Conservation (phyloP, 2,113 vertebrate species). For the Poeciliopsis turrubarensis region DNA sequence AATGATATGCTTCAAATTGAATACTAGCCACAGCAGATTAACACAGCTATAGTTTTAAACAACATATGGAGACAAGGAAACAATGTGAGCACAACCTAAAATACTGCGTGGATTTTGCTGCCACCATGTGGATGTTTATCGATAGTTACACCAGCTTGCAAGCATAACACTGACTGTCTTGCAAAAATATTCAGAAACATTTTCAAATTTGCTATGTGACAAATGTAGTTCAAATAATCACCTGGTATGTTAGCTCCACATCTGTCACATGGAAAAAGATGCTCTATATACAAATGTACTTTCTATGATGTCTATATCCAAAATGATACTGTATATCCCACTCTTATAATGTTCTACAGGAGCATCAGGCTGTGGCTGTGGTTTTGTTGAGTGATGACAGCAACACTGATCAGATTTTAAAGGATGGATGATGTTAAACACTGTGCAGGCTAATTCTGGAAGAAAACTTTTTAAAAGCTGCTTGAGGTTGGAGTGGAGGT, state of each 20-base stretch:
- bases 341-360: no score
- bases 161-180: not conserved
- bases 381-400: not conserved
- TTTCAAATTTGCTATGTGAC: not conserved
- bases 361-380: no score
- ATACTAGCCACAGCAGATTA: not conserved
- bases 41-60: constrained; percentile 23
- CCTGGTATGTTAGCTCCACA: not conserved
- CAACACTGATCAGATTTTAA: not conserved
- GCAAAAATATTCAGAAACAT: not conserved
- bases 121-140: constrained; percentile 59
- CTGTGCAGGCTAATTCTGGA: not conserved
- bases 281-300: not conserved
- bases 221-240: no score
- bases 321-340: not conserved
- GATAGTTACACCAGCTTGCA: not conserved
- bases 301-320: not conserved
- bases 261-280: not conserved
- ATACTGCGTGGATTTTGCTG: constrained; percentile 42
- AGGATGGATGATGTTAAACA: not conserved
- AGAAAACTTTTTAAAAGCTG: not conserved
- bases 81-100: not conserved
- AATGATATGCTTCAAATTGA: constrained; percentile 1
- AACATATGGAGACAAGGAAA: constrained; percentile 52
- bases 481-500: not conserved